phyloP scores from a whole-genome alignment of 1,140 invertebrate genomes.

The Chironomus tepperi region DNA sequence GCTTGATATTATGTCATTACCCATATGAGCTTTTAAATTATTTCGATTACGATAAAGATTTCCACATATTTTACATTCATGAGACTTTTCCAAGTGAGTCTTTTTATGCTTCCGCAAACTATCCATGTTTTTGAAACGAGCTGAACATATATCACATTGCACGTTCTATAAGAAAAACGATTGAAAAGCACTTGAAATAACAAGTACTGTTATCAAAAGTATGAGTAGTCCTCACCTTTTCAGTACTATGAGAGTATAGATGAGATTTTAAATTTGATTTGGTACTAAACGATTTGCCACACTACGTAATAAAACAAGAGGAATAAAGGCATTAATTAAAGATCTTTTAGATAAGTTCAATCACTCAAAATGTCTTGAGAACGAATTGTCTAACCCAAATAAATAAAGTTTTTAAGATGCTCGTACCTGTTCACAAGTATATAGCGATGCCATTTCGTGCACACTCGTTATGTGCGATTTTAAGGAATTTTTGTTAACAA shows the following conservation, averaged over 20 bases:
- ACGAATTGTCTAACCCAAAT: too few relatives aligned
- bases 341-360: too few relatives aligned
- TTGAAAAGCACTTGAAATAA: not conserved
- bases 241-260: slow-evolving; percentile 11
- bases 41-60: slow-evolving; percentile 20
- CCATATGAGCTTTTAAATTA: not conserved
- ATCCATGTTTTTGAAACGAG: slow-evolving; percentile 10
- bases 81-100: not conserved
- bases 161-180: not conserved
- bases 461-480: slow-evolving; percentile 1
- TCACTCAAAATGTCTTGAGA: too few relatives aligned
- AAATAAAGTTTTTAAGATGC: too few relatives aligned
- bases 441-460: not conserved
- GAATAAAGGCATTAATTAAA: too few relatives aligned
- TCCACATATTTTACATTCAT: not conserved
- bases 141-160: slow-evolving; percentile 17
- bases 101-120: slow-evolving; percentile 14
- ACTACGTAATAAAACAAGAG: not conserved
- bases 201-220: not conserved
- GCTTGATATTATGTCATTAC: not conserved
- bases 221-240: not conserved
- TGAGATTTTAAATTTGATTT: slow-evolving; percentile 6
- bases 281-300: not conserved
- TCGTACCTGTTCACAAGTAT: not conserved
- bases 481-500: slow-evolving; percentile 6